Base-by-base conservation (phyloP, 1,140 invertebrate genomes). In the Pachyrhynchus sulphureomaculatus region DNA sequence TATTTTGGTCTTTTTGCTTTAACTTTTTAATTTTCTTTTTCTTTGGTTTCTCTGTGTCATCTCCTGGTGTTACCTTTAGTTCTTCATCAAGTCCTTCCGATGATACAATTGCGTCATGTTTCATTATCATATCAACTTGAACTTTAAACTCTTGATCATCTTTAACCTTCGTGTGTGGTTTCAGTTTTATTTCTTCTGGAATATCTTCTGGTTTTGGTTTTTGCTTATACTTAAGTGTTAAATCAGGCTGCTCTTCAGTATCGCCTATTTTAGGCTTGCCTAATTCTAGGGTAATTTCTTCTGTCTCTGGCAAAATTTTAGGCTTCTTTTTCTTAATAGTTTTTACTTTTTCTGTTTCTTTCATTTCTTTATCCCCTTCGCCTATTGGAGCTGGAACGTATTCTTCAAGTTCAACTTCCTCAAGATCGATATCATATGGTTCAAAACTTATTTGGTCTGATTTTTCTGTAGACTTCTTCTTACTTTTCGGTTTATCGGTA, bases 181-280 rank as follows among this genome's bases (percentile, higher is more conserved):
- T 84, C 0, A 84, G 59, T 23, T 64, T 80, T 29, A 83, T 76
- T 62, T 77, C 63, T 62, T 80, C 78, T 1, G 76, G 75, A 21
- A 75, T 67, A 34, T 83, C 80, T 66, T 83, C 80, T 0, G 79
- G 77, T 67, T 78, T 77, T 26, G 81, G 74, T 54, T 73, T 74
- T 51, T 76, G 68, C 29, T 83, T 83, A 62, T 81, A 83, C 68
- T 80, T 80, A 48, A 85, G 82, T 66, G 81, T 83, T 4, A 86
- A 69, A 48, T 83, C 77, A 1, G 77, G 76, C 65, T 82, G 74
- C 66, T 83, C 78, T 37, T 80, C 73, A 29, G 75, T 70, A 64
- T 80, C 76, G 24, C 72, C 49, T 23, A 77, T 71, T 68, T 84
- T 84, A 0, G 84, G 83, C 58, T 74, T 75, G 4, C 84, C 83